Base-by-base conservation (phyloP, 2,888 invertebrate genomes). In the Nematopogon swammerdamellus region DNA sequence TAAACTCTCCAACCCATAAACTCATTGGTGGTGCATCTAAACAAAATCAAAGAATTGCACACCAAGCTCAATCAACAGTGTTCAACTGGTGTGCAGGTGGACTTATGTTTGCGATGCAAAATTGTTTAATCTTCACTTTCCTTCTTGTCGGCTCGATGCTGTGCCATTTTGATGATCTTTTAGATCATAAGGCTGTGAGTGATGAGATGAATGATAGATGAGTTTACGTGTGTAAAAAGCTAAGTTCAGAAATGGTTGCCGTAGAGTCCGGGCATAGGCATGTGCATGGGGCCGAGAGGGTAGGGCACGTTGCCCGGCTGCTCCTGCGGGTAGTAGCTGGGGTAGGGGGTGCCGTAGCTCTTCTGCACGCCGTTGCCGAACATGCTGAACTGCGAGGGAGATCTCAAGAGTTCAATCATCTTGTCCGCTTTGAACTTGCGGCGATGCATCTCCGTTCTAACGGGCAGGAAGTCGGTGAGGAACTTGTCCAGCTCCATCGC, bases 381-480 rank as follows among this genome's bases (percentile, higher is more conserved):
- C 1, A 66, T 60, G 60, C 60, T 64, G 50, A 19, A 29, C 55
- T 70, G 70, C 51, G 55, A 65, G 2, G 72, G 69, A 43, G 68
- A 65, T 56, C 72, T 64, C 20, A 91, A 72, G 11, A 92, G 68
- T 62, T 92, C 92, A 46, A 85, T 81, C 87, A 98, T 88, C 77
- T 97, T 97, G 56, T 98, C 97, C 0, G 93, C 88, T 76, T 97
- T 97, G 11, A 97, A 88, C 64, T 92, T 88, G 47, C 95, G 82
- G 54, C 88, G 64, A 65, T 95, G 94, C 81, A 92, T 89, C 36
- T 85, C 63, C 59, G 87, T 36, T 45, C 97, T 84, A 53, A 85
- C 82, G 0, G 84, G 82, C 51, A 91, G 81, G 68, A 95, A 98
- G 51, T 91, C 85, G 52, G 92, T 91, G 3, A 97, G 72, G 65